Evolutionary conservation across 1,140 invertebrate genomes (phyloP).

Genomic region (Metopolophium dirhodum): DNA sequence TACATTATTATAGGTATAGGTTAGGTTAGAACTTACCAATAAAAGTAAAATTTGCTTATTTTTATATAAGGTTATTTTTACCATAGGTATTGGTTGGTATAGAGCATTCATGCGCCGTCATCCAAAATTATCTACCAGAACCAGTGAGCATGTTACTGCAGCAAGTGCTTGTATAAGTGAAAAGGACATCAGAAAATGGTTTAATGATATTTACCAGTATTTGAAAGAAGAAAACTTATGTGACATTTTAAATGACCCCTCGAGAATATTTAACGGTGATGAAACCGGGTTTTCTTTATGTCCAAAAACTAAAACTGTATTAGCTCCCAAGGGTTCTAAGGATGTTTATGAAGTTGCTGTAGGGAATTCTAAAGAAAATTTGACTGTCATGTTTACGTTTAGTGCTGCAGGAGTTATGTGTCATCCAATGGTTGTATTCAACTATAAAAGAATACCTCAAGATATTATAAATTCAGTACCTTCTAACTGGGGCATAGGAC

Average conservation of each 20-base stretch:
- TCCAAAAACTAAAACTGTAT: slow-evolving; percentile 61
- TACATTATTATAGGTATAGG: no score
- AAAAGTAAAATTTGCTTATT: background rate
- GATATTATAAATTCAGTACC: slow-evolving; percentile 61
- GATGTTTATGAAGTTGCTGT: slow-evolving; percentile 60
- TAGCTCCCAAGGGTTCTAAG: slow-evolving; percentile 61
- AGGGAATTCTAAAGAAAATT: slow-evolving; percentile 63
- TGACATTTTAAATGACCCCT: background rate
- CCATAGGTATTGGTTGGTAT: background rate
- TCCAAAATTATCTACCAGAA: background rate
- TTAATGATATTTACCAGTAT: background rate
- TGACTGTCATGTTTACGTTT: slow-evolving; percentile 61
- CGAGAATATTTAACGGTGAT: slow-evolving; percentile 60
- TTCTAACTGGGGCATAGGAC: slow-evolving; percentile 62
- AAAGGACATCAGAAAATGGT: slow-evolving; percentile 10
- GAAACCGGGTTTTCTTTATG: slow-evolving; percentile 62
- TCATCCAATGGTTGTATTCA: slow-evolving; percentile 62
- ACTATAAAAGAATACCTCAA: slow-evolving; percentile 61
- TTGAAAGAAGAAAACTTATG: background rate
- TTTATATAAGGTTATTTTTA: background rate
- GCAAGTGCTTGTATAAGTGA: background rate
- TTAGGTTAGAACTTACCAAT: no score
- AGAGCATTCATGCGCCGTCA: background rate
- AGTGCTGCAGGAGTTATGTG: slow-evolving; percentile 62
- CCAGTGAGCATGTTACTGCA: background rate